Evolutionary conservation across 2,888 invertebrate species (phyloP).

Genomic region (Drosophila colorata): DNA sequence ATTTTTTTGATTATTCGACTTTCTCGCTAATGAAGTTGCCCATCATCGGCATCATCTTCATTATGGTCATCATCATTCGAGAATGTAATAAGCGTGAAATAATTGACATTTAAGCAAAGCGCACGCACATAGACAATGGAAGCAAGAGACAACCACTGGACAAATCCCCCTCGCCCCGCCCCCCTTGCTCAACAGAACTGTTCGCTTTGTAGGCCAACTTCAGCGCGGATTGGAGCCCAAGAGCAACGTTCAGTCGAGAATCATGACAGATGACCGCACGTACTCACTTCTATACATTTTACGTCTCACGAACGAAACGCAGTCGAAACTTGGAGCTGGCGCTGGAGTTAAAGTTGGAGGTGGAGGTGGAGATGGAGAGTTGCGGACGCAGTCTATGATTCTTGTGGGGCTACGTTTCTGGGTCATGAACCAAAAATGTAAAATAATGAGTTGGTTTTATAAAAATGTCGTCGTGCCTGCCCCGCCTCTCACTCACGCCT

Average conservation of each 20-base stretch:
- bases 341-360: neutral
- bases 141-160: constrained; percentile 24
- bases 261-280: constrained; percentile 81
- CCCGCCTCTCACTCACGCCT: neutral
- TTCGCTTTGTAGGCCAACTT: constrained; percentile 66
- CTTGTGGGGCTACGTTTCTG: constrained; percentile 58
- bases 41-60: constrained; percentile 33
- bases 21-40: constrained; percentile 54
- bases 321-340: constrained; percentile 35
- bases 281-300: constrained; percentile 60
- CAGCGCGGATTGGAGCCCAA: constrained; percentile 25
- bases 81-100: constrained; percentile 80
- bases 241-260: constrained; percentile 55
- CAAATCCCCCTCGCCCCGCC: constrained; percentile 23
- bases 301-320: constrained; percentile 58
- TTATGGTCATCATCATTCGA: constrained; percentile 44
- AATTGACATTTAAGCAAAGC: constrained; percentile 79
- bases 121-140: constrained; percentile 75
- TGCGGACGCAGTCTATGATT: constrained; percentile 25
- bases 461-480: constrained; percentile 34
- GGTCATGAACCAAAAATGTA: constrained; percentile 77
- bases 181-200: neutral
- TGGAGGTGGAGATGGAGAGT: constrained; percentile 3
- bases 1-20: constrained; percentile 32
- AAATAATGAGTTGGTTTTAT: constrained; percentile 72